phyloP scores from a whole-genome alignment of 1,140 invertebrate species.

The Drosophila varians region DNA sequence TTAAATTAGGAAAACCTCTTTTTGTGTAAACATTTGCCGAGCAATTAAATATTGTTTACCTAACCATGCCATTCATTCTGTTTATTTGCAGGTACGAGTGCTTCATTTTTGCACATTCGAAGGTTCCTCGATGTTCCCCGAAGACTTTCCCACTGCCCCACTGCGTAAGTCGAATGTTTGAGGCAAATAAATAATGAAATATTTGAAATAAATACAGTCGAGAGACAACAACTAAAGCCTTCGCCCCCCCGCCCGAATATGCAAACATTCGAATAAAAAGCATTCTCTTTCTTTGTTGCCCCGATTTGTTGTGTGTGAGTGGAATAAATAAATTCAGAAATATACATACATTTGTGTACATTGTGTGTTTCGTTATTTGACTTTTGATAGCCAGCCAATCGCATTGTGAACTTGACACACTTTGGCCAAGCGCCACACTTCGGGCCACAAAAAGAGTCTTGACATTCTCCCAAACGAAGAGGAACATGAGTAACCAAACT shows the following conservation, averaged over 20 bases:
- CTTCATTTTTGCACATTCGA: conserved; percentile 23
- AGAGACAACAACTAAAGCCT: conserved; percentile 18
- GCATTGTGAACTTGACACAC: conserved; percentile 70
- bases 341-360: too few relatives aligned
- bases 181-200: conserved; percentile 48
- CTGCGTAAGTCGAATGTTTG: conserved; percentile 46
- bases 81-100: conserved; percentile 66
- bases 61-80: conserved; percentile 11
- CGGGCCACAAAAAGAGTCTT: not conserved
- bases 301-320: conserved; percentile 34
- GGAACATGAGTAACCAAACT: too few relatives aligned
- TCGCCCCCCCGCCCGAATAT: conserved; percentile 13
- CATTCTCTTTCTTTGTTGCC: conserved; percentile 2
- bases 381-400: conserved; percentile 51
- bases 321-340: conserved; percentile 47
- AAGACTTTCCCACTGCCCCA: too few relatives aligned
- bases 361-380: conserved; percentile 36
- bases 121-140: conserved; percentile 4
- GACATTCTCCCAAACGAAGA: too few relatives aligned
- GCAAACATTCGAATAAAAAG: conserved; percentile 25
- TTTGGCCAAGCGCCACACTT: conserved; percentile 24
- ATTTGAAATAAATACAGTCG: conserved; percentile 34
- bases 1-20: conserved; percentile 31
- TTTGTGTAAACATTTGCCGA: conserved; percentile 54
- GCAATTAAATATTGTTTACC: conserved; percentile 68